Evolutionary conservation across 2,113 vertebrate genomes (phyloP).

Genomic region (Raja brachyura): DNA sequence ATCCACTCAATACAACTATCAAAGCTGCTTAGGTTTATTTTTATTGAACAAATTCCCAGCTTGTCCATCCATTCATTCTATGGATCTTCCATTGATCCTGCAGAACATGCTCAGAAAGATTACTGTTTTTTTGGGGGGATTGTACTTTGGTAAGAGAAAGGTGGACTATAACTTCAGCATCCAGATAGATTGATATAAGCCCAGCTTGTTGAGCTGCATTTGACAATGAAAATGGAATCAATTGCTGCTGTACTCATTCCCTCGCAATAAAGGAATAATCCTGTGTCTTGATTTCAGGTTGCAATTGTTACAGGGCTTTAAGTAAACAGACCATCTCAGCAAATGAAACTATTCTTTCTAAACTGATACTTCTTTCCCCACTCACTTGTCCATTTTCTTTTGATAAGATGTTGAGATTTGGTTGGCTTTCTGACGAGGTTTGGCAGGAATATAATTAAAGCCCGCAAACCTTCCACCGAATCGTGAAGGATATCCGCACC

Average conservation of each 20-base stretch:
- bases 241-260: not conserved
- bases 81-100: not conserved
- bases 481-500: not conserved
- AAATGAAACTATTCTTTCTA: not conserved
- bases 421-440: not conserved
- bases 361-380: not conserved
- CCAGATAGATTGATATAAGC: not conserved
- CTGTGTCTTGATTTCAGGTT: not conserved
- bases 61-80: not conserved
- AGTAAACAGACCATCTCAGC: not conserved
- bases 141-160: too few relatives aligned
- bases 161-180: not conserved
- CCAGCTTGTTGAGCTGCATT: not conserved
- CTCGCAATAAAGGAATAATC: not conserved
- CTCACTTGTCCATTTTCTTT: not conserved
- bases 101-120: not conserved
- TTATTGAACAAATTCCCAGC: not conserved
- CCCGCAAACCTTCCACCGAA: not conserved
- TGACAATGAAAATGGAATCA: not conserved
- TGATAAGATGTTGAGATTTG: not conserved
- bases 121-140: not conserved
- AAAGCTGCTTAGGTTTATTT: not conserved
- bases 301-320: not conserved
- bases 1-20: too few relatives aligned
- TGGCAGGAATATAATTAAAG: not conserved